A percentile compares a stretch with the other conserved stretches of the same genome.
These are phyloP conservation scores for Tryphoninae sp. DNA, from an alignment of 2,888 invertebrate species.

Conservation along the genomic window DNA sequence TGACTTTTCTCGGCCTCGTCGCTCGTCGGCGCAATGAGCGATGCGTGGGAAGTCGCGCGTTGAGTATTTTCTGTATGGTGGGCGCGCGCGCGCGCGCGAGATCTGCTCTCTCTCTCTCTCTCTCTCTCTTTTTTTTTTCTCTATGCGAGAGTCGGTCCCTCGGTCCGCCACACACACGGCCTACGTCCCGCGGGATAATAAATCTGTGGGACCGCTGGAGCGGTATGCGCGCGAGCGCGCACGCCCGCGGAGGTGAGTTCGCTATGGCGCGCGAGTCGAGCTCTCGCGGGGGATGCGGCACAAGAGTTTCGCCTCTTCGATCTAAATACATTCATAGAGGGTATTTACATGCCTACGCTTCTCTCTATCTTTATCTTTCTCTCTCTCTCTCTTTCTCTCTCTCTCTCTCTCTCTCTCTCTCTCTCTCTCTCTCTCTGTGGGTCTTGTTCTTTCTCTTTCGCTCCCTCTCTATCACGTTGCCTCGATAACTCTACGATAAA, in stretches of 20 bases:
- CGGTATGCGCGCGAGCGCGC: constrained; percentile 60
- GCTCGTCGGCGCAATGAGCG: constrained; percentile 70
- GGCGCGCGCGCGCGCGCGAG: constrained; percentile 72
- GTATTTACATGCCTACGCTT: constrained; percentile 73
- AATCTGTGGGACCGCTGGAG: constrained; percentile 71
- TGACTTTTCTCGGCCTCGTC: constrained; percentile 36
- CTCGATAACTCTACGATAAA: constrained; percentile 74
- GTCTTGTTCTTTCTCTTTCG: constrained; percentile 35
- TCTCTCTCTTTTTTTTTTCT: too few relatives aligned
- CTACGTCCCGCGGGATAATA: constrained; percentile 76
- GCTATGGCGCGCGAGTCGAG: background rate
- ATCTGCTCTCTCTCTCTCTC: constrained; percentile 1
- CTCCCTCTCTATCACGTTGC: constrained; percentile 32
- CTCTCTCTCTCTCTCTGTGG: constrained; percentile 1
- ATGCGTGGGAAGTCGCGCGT: constrained; percentile 76
- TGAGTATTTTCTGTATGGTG: constrained; percentile 70
- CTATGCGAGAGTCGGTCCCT: constrained; percentile 51
- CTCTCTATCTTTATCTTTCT: constrained; percentile 24
- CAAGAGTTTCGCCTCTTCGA: constrained; percentile 67
- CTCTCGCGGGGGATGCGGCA: constrained; percentile 57
- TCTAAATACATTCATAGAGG: constrained; percentile 77
- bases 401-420: constrained; percentile 14
- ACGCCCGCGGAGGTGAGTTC: constrained; percentile 48
- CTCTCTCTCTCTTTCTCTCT: constrained; percentile 24
- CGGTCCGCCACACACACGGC: constrained; percentile 61